Evolutionary conservation across 2,113 vertebrate species (phyloP).

Genomic region (Anolis sagrei): DNA sequence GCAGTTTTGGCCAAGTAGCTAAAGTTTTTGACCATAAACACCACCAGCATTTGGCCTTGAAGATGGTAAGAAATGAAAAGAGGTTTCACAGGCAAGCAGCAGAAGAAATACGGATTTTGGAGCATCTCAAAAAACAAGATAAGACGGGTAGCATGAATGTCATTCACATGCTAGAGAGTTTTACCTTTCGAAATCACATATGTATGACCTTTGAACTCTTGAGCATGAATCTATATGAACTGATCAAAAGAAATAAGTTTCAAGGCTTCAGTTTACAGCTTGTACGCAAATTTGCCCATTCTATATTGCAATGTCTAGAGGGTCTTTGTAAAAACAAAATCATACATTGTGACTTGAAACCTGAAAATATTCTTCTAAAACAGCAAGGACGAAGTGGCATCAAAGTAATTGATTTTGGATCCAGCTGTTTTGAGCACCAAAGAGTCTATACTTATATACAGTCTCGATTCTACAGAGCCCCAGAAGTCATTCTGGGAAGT

Average conservation of each 20-base stretch:
- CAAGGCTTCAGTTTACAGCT: conserved; percentile 95
- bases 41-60: conserved; percentile 93
- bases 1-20: conserved; percentile 97
- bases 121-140: conserved; percentile 96
- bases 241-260: conserved; percentile 99
- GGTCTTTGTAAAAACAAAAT: conserved; percentile 91
- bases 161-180: conserved; percentile 97
- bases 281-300: conserved; percentile 97
- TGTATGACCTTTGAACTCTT: conserved; percentile 98
- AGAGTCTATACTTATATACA: conserved; percentile 98
- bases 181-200: conserved; percentile 98
- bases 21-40: conserved; percentile 97
- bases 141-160: conserved; percentile 94
- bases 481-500: conserved; percentile 93
- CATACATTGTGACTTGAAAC: conserved; percentile 98
- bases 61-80: conserved; percentile 98
- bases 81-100: conserved; percentile 96
- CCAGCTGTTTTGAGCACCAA: conserved; percentile 98
- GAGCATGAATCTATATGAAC: conserved; percentile 97
- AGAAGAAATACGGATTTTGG: conserved; percentile 96
- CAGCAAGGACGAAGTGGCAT: conserved; percentile 97
- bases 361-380: conserved; percentile 97
- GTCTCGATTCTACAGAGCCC: conserved; percentile 96
- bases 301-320: conserved; percentile 95
- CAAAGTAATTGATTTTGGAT: conserved; percentile 99